phyloP scores from a whole-genome alignment of 2,797 vertebrate genomes.

The Thunnus albacares region DNA sequence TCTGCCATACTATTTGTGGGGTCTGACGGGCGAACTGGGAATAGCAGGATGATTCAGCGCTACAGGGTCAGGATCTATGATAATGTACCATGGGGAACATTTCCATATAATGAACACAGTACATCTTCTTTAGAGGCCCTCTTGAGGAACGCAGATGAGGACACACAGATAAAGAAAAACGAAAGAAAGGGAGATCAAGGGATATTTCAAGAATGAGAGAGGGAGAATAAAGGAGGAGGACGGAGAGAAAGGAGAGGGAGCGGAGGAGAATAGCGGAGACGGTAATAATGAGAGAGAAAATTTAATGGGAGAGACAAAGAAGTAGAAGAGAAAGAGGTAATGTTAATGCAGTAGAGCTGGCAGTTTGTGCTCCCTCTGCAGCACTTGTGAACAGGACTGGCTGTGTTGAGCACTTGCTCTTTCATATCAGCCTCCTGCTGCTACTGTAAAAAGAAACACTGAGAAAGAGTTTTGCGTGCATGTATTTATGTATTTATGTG shows the following conservation, averaged over 20 bases:
- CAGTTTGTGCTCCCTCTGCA: conserved; percentile 74
- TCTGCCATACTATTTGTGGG: conserved; percentile 60
- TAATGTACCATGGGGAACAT: conserved; percentile 76
- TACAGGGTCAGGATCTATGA: conserved; percentile 78
- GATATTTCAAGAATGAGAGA: conserved; percentile 57
- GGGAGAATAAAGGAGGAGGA: conserved; percentile 37
- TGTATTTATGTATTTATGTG: conserved; percentile 49
- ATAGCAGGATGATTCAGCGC: conserved; percentile 71
- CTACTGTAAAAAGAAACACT: conserved; percentile 63
- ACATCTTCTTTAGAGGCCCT: conserved; percentile 78
- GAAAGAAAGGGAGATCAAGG: conserved; percentile 61
- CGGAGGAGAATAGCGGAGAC: conserved; percentile 19
- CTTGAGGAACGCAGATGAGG: conserved; percentile 66
- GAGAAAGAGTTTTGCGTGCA: conserved; percentile 45
- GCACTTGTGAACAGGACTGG: conserved; percentile 68
- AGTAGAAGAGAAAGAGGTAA: conserved; percentile 59
- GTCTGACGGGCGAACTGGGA: conserved; percentile 68
- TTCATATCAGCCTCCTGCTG: conserved; percentile 77
- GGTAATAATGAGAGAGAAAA: conserved; percentile 64
- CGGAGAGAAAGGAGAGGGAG: conserved; percentile 17
- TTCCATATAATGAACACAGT: conserved; percentile 82
- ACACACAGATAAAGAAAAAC: conserved; percentile 60
- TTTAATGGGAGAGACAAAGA: conserved; percentile 69
- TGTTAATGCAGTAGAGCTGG: conserved; percentile 67
- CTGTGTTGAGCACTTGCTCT: conserved; percentile 67